These are phyloP conservation scores for Microcebus tavaratra DNA, from an alignment of 2,113 vertebrate species.

Conservation along the genomic window DNA sequence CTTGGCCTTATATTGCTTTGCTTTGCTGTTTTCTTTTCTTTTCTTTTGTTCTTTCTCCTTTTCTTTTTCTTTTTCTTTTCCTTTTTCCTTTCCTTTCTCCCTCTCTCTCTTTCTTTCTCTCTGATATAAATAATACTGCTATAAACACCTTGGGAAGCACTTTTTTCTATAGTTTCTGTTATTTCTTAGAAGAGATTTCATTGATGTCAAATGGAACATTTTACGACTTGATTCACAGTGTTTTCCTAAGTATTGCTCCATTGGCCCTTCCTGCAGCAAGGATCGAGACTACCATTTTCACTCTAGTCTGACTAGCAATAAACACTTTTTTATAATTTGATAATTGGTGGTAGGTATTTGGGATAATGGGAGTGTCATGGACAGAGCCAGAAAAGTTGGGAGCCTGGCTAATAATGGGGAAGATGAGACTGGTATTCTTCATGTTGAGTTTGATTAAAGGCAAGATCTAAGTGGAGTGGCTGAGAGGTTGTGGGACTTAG, in stretches of 20 bases:
- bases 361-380: not conserved
- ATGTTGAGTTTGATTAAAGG: constrained; percentile 5
- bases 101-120: not conserved
- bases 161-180: not conserved
- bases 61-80: not conserved
- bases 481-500: not conserved
- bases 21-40: not conserved
- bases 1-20: too few relatives aligned
- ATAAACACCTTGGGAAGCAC: not conserved
- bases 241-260: not conserved
- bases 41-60: too few relatives aligned
- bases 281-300: not conserved
- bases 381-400: not conserved
- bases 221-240: not conserved
- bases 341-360: not conserved
- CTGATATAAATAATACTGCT: not conserved
- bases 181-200: not conserved
- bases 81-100: not conserved
- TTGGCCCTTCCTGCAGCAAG: not conserved
- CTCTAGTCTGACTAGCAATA: not conserved
- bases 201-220: not conserved
- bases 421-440: not conserved
- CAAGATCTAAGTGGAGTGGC: not conserved
- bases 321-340: constrained; percentile 23
- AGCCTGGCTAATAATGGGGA: not conserved